Base-by-base conservation (phyloP, 2,888 invertebrate genomes). In the Bedellia somnulentella region DNA sequence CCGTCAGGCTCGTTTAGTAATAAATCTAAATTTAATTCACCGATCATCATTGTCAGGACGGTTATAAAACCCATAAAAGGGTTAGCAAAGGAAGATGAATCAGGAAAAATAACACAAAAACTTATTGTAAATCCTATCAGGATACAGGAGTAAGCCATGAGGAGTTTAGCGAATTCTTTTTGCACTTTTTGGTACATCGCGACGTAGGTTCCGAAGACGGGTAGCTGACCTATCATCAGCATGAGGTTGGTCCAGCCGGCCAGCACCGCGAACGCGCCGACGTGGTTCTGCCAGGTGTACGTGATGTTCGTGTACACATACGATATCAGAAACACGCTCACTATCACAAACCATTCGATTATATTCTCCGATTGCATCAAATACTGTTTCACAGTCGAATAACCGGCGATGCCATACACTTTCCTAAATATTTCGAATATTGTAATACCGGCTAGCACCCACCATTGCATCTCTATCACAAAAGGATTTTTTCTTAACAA, bases 181-280 rank as follows among this genome's bases (percentile, higher is more conserved):
- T 89, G 89, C 1, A 91, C 90, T 57, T 88, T 85, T 2, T 90
- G 90, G 44, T 90, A 91, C 92, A 92, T 92, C 0, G 92, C 92
- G 3, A 93, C 91, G 49, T 93, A 93, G 0, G 91, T 87, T 11
- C 92, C 93, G 49, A 93, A 89, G 29, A 90, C 83, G 0, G 93
- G 93, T 22, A 93, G 66, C 46, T 93, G 89, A 0, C 93, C 93
- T 33, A 93, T 86, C 88, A 91, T 90, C 54, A 90, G 71, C 89
- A 92, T 90, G n/a, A 91, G 70, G 57, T 92, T 90, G 4, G 89
- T 88, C 92, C 92, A 92, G 4, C 89, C 90, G 24, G 89, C 83
- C 3, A 92, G 78, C 1, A 91, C 89, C 0, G 90, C 89, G 48
- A 91, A 88, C 1, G 91, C 91, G 0, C 90, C 91, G 13, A 92